Base-by-base conservation (phyloP, 2,113 vertebrate genomes). In the Capricornis sumatraensis region DNA sequence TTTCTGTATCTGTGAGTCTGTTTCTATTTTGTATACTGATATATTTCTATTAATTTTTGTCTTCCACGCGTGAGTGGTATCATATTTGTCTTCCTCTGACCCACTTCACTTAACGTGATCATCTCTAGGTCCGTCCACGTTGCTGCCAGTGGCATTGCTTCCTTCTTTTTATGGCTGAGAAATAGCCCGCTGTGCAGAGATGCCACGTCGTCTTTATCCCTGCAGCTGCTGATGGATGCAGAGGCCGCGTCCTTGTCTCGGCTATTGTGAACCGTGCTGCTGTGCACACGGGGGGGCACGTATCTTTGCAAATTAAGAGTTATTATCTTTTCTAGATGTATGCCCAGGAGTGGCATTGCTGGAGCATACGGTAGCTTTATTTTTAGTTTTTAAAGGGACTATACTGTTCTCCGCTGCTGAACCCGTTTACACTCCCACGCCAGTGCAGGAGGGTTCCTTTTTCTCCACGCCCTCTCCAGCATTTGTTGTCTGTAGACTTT, bases 261-360 rank as follows among this genome's bases (percentile, higher is more conserved):
- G 47, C 78, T 81, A 2, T n/a, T 3, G 78, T n/a, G 10, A n/a
- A 21, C 30, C 7, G 30, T 21, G 16, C 47, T 52, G 47, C 78
- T 30, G 0, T n/a, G 78, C n/a, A 13, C 27, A 21, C 28, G 5
- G 30, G 28, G 47, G 47, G 6, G 5, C 16, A 0, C 0, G 3
- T 33, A 19, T 33, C 47, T 52, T 52, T 81, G 30, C 47, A 52
- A 81, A 33, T 6, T 11, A 30, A 3, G 45, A 17, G 78, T 3
- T n/a, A 52, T 33, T 33, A 3, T 52, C 28, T 50, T 33, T 43
- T n/a, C 25, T 21, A 21, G 52, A 6, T 6, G 25, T 15, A 16
- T 9, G 33, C n/a, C 21, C n/a, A 84, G 52, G 33, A 84, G 52
- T 16, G 81, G 52, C 3, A 5, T 40, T 6, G 52, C 81, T 40